Percentiles rank a stretch among this genome's conserved stretches.
These are phyloP conservation scores for Gopherus flavomarginatus DNA, from an alignment of 2,113 vertebrate genomes.

Conservation along the genomic window DNA sequence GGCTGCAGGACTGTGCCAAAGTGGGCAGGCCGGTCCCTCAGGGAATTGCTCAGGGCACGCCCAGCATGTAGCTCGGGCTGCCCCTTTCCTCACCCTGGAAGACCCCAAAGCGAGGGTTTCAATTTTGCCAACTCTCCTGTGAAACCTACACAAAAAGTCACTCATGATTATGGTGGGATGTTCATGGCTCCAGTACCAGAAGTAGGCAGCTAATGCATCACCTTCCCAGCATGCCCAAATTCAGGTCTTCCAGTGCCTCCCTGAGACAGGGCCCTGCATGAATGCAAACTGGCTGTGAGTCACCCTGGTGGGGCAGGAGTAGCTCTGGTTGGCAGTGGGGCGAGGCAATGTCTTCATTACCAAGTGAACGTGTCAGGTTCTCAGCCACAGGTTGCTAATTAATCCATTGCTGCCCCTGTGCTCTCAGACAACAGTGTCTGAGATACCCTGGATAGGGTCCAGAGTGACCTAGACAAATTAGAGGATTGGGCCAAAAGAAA, in stretches of 20 bases:
- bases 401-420: too few relatives aligned
- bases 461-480: too few relatives aligned
- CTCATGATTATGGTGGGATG: neutral
- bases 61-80: neutral
- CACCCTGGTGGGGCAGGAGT: neutral
- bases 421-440: too few relatives aligned
- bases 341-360: too few relatives aligned
- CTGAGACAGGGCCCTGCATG: too few relatives aligned
- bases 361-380: too few relatives aligned
- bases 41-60: neutral
- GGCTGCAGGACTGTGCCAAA: neutral
- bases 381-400: too few relatives aligned
- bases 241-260: too few relatives aligned
- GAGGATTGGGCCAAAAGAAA: too few relatives aligned
- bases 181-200: neutral
- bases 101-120: neutral
- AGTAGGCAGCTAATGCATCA: neutral
- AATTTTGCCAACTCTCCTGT: neutral
- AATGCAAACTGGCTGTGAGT: neutral
- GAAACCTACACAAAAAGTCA: neutral
- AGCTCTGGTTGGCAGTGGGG: neutral
- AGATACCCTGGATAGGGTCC: too few relatives aligned
- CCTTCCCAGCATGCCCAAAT: neutral
- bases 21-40: neutral
- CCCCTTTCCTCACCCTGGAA: neutral